Conservation (phyloP, 2,888 invertebrate species). For the Philopedon plagiatum region DNA sequence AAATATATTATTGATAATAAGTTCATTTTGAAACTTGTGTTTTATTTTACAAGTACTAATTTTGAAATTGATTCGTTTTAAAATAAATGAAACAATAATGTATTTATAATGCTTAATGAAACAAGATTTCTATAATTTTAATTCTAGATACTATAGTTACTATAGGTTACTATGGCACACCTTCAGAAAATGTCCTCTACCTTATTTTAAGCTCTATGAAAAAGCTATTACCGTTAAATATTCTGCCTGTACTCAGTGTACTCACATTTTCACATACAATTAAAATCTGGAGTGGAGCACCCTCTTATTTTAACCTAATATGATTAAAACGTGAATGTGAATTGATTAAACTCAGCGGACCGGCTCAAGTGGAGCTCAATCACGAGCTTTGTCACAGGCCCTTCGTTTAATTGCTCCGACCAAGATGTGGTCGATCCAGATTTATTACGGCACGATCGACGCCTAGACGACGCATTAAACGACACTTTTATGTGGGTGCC, state of each 20-base stretch:
- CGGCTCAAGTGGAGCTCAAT: slow-evolving; percentile 59
- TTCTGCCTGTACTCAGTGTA: slow-evolving; percentile 2
- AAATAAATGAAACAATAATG: no score
- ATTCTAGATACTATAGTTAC: no score
- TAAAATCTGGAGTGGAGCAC: slow-evolving; percentile 51
- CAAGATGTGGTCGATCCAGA: slow-evolving; percentile 59
- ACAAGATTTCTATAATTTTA: no score
- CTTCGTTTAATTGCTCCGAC: slow-evolving; percentile 61
- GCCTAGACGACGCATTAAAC: slow-evolving; percentile 38
- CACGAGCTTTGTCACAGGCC: slow-evolving; percentile 54
- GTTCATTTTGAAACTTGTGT: no score
- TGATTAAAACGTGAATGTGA: slow-evolving; percentile 65
- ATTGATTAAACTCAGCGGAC: slow-evolving; percentile 62
- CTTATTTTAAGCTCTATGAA: no score
- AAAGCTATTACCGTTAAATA: slow-evolving; percentile 14
- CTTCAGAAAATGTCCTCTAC: no score
- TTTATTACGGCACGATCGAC: slow-evolving; percentile 45
- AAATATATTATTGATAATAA: no score
- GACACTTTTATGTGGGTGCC: slow-evolving; percentile 47
- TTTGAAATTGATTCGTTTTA: no score
- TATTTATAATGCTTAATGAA: no score
- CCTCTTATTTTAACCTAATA: slow-evolving; percentile 63
- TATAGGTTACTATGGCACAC: no score
- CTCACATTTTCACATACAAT: slow-evolving; percentile 46
- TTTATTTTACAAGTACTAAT: no score